phyloP scores from a whole-genome alignment of 2,113 vertebrate genomes.

The Australoheros scitulus region DNA sequence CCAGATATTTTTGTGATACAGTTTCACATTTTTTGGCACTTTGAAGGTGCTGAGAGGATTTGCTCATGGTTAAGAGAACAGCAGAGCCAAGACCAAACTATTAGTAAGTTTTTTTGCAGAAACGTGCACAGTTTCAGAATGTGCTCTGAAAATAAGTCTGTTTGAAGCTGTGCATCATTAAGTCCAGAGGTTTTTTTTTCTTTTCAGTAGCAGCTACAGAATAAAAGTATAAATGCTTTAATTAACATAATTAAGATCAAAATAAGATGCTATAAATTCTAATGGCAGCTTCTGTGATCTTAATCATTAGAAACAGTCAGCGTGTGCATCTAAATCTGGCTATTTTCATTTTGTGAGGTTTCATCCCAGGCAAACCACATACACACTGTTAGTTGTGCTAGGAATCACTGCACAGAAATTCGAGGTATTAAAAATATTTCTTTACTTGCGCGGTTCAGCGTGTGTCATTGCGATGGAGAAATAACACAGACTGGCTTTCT shows the following conservation, averaged over 20 bases:
- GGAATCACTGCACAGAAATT: conserved; percentile 53
- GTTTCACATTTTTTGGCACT: conserved; percentile 44
- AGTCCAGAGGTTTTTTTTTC: conserved; percentile 7
- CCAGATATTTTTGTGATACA: conserved; percentile 42
- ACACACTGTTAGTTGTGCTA: not conserved
- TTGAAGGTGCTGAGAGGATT: conserved; percentile 15
- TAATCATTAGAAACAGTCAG: not conserved
- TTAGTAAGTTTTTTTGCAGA: conserved; percentile 43
- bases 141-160: conserved; percentile 20
- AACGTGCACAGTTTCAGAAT: conserved; percentile 36
- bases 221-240: conserved; percentile 42
- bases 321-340: conserved; percentile 11
- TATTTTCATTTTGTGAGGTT: conserved; percentile 39
- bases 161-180: conserved; percentile 53
- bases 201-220: conserved; percentile 35
- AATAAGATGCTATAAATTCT: conserved; percentile 29
- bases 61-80: not conserved
- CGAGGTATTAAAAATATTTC: conserved; percentile 64
- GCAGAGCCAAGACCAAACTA: conserved; percentile 12
- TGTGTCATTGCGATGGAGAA: conserved; percentile 55
- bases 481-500: conserved; percentile 28
- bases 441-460: conserved; percentile 31
- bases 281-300: conserved; percentile 26
- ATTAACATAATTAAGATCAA: conserved; percentile 36
- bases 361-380: conserved; percentile 35